Conservation (phyloP, 2,113 vertebrate species). For the Gymnobelideus leadbeateri region DNA sequence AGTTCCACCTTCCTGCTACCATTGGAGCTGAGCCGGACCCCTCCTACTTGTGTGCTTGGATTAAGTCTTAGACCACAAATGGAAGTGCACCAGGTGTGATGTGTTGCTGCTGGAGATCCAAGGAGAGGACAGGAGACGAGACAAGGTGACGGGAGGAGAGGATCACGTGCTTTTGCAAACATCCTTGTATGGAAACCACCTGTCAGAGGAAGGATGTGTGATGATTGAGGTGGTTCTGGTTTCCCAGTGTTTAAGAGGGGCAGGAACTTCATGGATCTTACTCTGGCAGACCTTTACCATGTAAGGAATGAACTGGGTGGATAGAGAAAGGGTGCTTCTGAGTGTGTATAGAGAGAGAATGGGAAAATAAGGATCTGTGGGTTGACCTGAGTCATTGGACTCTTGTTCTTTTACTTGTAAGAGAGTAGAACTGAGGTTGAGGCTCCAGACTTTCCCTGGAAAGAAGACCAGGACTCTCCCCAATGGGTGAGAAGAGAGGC, state of each 20-base stretch:
- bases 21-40: constrained; percentile 47
- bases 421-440: constrained; percentile 10
- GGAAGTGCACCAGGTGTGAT: constrained; percentile 30
- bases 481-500: neutral
- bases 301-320: constrained; percentile 24
- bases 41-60: constrained; percentile 32
- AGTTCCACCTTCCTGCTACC: neutral
- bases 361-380: neutral
- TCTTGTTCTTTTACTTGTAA: neutral
- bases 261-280: constrained; percentile 25
- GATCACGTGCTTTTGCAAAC: too few relatives aligned
- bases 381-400: constrained; percentile 16
- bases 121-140: too few relatives aligned
- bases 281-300: neutral
- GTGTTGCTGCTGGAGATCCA: constrained; percentile 22
- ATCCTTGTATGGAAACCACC: constrained; percentile 50
- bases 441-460: constrained; percentile 1
- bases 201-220: constrained; percentile 33
- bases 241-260: neutral
- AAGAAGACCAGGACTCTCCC: constrained; percentile 16
- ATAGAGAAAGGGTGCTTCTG: neutral
- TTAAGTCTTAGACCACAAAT: constrained; percentile 21
- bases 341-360: neutral
- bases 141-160: too few relatives aligned
- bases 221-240: constrained; percentile 1